Evolutionary conservation across 1,140 invertebrate species (phyloP), one percentile per base, ranked within the genome.

Genomic region (Cotesia glomerata): DNA sequence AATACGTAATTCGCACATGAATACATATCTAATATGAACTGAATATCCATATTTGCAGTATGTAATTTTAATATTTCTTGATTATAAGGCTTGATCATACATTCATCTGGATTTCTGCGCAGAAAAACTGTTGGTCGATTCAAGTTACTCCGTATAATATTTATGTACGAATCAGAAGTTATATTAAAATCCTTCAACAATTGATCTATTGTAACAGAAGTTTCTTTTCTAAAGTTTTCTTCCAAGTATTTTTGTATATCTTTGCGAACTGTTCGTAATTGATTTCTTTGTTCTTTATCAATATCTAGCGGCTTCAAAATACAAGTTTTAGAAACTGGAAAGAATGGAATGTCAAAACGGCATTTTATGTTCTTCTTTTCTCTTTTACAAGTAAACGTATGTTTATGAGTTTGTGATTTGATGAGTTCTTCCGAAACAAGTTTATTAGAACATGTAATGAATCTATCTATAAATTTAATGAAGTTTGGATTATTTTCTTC

Each of bases 341-440:
- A 74, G 51, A 61, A 63, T 0, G 74, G 74, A 70, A 74, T 72
- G 11, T 64, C 71, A 51, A 75, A 77, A 49, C 76, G 64, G 63
- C 76, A 77, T 32, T 59, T n/a, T 58, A 67, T 58, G 45, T 69
- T 62, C 4, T 69, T 66, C 54, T 66, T 72, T 62, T 51, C 73
- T 70, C 74, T 77, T 45, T 75, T 70, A 64, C 74, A 77, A 11
- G 72, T 73, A 9, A 69, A 63, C 13, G 59, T 75, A 51, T 77
- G 71, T 49, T 36, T 64, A 52, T 75, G 76, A 45, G 61, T 61
- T 64, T 75, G 76, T 51, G 39, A 65, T 35, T 62, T 36, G 18
- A 70, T 62, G 5, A 59, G 56, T 13, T 26, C 52, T 39, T 71
- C 14, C 66, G 32, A 9, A 3, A 66, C 56, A 35, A 52, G 26